Evolutionary conservation across 1,140 invertebrate species (phyloP).

Genomic region (Drosophila hydei): DNA sequence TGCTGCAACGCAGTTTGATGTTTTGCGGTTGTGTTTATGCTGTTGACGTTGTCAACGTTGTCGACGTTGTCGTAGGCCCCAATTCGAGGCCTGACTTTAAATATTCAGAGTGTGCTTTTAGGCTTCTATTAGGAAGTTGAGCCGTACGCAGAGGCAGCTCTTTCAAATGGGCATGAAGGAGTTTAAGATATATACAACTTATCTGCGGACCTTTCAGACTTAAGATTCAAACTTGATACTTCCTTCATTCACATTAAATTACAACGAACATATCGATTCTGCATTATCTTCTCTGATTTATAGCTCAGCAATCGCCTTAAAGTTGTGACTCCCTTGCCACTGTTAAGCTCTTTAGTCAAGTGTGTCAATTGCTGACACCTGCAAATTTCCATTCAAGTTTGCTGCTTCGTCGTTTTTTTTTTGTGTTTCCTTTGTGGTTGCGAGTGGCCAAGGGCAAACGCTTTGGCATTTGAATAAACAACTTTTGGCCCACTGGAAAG

Average conservation of each 20-base stretch:
- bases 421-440: conserved; percentile 21
- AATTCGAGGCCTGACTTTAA: conserved; percentile 32
- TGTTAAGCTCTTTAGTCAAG: conserved; percentile 1
- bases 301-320: no score
- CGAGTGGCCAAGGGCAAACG: conserved; percentile 6
- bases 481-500: conserved; percentile 19
- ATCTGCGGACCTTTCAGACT: no score
- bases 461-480: conserved; percentile 38
- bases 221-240: no score
- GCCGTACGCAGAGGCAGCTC: no score
- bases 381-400: conserved; percentile 19
- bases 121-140: conserved; percentile 4
- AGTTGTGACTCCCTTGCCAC: background rate
- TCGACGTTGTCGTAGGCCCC: conserved; percentile 30
- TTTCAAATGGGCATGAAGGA: no score
- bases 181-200: no score
- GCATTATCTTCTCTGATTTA: no score
- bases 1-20: conserved; percentile 60
- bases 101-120: conserved; percentile 61
- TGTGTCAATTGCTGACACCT: conserved; percentile 48
- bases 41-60: conserved; percentile 35
- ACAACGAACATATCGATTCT: no score
- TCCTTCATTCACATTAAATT: no score
- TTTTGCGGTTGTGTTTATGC: conserved; percentile 67
- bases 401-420: background rate